Conservation (phyloP, 2,797 vertebrate species). For the Margarornis squamiger region DNA sequence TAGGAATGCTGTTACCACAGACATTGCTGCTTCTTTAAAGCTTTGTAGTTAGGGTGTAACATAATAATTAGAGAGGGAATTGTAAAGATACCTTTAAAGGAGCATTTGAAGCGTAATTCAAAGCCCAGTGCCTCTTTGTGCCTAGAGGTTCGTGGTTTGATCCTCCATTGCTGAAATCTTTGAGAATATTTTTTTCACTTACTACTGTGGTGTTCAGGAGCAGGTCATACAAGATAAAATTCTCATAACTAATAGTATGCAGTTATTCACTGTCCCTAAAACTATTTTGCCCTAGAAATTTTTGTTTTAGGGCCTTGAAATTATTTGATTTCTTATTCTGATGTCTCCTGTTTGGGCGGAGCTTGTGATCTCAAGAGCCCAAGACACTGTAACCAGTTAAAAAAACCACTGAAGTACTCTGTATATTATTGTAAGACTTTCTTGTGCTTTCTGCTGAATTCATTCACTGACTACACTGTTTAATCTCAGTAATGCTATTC, state of each 20-base stretch:
- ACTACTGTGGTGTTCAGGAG: background rate
- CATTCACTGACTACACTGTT: background rate
- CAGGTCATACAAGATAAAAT: background rate
- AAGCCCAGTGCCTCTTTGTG: background rate
- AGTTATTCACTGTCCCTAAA: background rate
- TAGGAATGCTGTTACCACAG: conserved; percentile 45
- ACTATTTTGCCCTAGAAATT: background rate
- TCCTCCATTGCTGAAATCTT: background rate
- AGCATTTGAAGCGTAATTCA: background rate
- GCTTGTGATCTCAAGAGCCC: background rate
- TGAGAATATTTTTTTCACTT: background rate
- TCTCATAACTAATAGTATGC: background rate
- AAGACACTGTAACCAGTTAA: background rate
- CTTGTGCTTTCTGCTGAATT: background rate
- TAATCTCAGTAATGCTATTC: background rate
- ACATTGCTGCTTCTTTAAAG: conserved; percentile 3
- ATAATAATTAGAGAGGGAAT: background rate
- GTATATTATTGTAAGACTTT: background rate
- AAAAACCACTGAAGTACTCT: background rate
- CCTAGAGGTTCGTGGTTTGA: background rate
- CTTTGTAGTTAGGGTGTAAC: conserved; percentile 27
- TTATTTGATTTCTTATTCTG: background rate
- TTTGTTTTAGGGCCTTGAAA: background rate
- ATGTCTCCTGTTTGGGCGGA: background rate
- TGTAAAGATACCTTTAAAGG: background rate